These are phyloP conservation scores for Pseudolaguvia tuberculata DNA, from an alignment of 2,113 vertebrate species.

Conservation along the genomic window DNA sequence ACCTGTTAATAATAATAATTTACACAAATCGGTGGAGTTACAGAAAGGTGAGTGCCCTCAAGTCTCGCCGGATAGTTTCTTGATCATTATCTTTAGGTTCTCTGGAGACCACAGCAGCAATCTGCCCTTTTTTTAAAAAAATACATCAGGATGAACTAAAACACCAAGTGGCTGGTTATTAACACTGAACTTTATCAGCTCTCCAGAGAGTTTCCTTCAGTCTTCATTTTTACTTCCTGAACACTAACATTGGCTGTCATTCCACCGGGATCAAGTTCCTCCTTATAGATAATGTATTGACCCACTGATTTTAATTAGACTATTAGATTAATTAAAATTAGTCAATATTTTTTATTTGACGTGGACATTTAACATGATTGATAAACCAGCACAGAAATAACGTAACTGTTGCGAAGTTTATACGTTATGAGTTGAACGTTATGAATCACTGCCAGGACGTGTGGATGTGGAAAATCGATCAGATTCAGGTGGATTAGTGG, in stretches of 20 bases:
- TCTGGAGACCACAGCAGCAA: not conserved
- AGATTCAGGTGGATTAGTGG: not conserved
- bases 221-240: not conserved
- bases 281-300: not conserved
- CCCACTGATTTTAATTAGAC: conserved; percentile 21
- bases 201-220: conserved; percentile 15
- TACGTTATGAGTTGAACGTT: not conserved
- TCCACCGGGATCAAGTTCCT: not conserved
- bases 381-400: not conserved
- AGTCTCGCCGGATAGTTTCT: not conserved
- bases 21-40: conserved; percentile 36
- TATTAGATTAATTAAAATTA: not conserved
- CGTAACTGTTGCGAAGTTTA: not conserved
- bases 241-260: conserved; percentile 7
- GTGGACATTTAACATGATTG: not conserved
- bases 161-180: conserved; percentile 29
- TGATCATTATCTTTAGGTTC: conserved; percentile 16
- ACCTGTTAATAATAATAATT: conserved; percentile 55
- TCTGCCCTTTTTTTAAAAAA: conserved; percentile 13
- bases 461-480: not conserved
- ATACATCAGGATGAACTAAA: conserved; percentile 4
- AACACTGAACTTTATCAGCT: conserved; percentile 14
- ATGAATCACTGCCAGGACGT: not conserved
- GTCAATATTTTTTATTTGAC: not conserved
- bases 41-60: conserved; percentile 57